phyloP scores from a whole-genome alignment of 2,113 vertebrate genomes.

The Pyrgilauda ruficollis region DNA sequence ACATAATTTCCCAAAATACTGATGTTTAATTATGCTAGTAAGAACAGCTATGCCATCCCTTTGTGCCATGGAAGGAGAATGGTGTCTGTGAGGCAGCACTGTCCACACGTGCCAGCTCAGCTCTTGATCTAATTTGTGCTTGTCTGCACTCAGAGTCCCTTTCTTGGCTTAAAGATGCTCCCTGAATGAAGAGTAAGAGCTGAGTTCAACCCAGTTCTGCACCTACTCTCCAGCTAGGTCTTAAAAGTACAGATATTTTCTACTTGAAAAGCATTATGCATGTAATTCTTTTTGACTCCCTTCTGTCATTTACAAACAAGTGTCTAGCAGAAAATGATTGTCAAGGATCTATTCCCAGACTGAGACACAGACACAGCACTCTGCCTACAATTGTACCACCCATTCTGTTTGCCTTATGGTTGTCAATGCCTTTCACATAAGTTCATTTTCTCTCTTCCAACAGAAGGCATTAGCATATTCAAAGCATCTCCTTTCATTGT shows the following conservation, averaged over 20 bases:
- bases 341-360: not conserved
- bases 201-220: not conserved
- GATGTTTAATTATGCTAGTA: not conserved
- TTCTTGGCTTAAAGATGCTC: not conserved
- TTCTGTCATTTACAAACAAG: not conserved
- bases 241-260: not conserved
- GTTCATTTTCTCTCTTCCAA: not conserved
- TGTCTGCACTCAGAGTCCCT: not conserved
- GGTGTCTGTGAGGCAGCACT: not conserved
- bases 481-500: not conserved
- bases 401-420: not conserved
- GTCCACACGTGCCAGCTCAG: not conserved
- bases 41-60: not conserved
- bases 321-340: not conserved
- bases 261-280: not conserved
- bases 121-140: not conserved
- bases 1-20: not conserved
- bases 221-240: not conserved
- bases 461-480: conserved; percentile 15
- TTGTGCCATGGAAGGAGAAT: not conserved
- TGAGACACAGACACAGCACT: not conserved
- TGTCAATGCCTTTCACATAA: not conserved
- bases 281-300: not conserved
- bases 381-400: not conserved
- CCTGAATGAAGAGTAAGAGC: not conserved